Base-by-base conservation (phyloP, 2,888 invertebrate genomes). In the Pyralis farinalis region DNA sequence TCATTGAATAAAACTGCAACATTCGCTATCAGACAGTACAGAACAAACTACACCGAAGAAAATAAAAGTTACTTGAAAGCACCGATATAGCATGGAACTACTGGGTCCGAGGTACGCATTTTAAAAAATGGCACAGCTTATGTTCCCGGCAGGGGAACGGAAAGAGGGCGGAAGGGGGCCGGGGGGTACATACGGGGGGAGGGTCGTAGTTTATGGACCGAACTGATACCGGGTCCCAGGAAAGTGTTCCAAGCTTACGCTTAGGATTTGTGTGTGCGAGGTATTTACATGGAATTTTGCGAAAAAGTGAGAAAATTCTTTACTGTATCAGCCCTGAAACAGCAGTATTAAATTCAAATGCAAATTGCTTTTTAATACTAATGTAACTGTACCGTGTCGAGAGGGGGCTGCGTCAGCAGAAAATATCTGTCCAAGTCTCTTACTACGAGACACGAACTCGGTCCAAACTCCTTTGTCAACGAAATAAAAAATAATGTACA, bases 181-280 rank as follows among this genome's bases (percentile, higher is more conserved):
- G 48, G 39, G 47, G 43, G 29, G 42, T 40, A 40, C 28, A 38
- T 41, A 4, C 10, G 55, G 47, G 47, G 47, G 47, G 56, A 60
- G 63, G 55, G 59, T 47, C 64, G 76, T 80, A 81, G 75, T 85
- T 86, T 86, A 86, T 86, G 83, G 75, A 81, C 80, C 80, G 81
- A 83, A 82, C 83, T 83, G 84, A 84, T 85, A 85, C 81, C 73
- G 74, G 75, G 69, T 66, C 77, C 75, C 76, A 75, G 82, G 79
- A 66, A 82, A 82, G 80, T 81, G 80, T 71, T 77, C 65, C 74
- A 62, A 76, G 83, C 82, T 84, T 82, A 82, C 79, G 68, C 65
- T 72, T 69, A 75, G 80, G 80, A 82, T 83, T 83, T 82, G 81
- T 79, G 76, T 73, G 73, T 71, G 68, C 64, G 69, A 71, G 63